Evolutionary conservation across 2,888 invertebrate genomes (phyloP).

Genomic region (Atrina japonica): DNA sequence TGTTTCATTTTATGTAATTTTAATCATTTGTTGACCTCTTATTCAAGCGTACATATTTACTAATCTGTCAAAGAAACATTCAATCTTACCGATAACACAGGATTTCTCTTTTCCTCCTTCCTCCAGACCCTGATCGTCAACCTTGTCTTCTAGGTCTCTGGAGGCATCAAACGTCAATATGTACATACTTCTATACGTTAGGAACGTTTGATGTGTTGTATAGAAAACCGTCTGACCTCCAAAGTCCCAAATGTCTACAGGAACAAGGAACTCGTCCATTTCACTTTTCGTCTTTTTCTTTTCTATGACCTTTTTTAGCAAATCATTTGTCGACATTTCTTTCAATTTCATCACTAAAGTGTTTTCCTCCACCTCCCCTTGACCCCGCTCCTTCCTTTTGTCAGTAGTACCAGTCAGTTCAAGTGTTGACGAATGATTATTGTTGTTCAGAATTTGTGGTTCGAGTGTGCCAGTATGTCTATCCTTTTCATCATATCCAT

Average conservation of each 20-base stretch:
- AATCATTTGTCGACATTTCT: background rate
- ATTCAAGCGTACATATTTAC: background rate
- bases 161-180: background rate
- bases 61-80: no score
- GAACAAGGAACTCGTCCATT: background rate
- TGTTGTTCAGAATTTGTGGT: no score
- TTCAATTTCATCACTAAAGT: background rate
- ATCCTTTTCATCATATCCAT: no score
- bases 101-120: background rate
- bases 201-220: background rate
- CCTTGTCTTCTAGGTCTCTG: background rate
- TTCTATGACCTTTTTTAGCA: no score
- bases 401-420: no score
- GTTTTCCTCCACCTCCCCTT: background rate
- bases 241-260: conserved; percentile 1
- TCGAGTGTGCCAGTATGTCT: no score
- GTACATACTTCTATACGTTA: background rate
- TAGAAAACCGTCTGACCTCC: background rate
- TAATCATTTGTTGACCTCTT: no score
- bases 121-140: background rate
- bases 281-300: background rate
- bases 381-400: no score
- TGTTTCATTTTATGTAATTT: no score
- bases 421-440: no score
- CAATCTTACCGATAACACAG: background rate